Evolutionary conservation across 2,797 vertebrate species (phyloP).

Genomic region (Melanotaenia pygmaea): DNA sequence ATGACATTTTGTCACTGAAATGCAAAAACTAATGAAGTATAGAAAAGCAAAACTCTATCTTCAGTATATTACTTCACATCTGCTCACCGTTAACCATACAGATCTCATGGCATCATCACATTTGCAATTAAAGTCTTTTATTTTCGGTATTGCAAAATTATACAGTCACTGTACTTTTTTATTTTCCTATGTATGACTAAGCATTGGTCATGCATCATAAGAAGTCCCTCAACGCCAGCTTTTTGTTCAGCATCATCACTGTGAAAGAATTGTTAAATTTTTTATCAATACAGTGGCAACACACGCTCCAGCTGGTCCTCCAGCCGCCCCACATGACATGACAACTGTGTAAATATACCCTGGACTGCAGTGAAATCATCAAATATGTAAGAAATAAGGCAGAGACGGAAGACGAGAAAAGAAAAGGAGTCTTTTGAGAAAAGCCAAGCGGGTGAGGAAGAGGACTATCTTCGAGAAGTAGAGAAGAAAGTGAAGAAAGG

Average conservation of each 20-base stretch:
- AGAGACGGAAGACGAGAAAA: constrained; percentile 5
- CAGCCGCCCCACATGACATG: constrained; percentile 41
- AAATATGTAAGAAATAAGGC: constrained; percentile 67
- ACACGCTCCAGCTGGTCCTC: constrained; percentile 46
- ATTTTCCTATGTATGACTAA: constrained; percentile 42
- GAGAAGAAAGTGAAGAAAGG: background rate
- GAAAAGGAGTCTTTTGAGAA: constrained; percentile 14
- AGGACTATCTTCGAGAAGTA: background rate
- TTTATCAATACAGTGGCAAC: constrained; percentile 57
- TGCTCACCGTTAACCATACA: background rate
- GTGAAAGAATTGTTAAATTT: constrained; percentile 59
- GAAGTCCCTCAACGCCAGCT: constrained; percentile 24
- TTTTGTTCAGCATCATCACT: constrained; percentile 51
- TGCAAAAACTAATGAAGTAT: no score
- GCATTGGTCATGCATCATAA: constrained; percentile 52
- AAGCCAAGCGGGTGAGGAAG: background rate
- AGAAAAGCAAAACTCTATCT: no score
- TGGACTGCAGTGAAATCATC: constrained; percentile 51
- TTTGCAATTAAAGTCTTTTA: background rate
- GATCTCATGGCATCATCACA: background rate
- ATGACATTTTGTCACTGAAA: no score
- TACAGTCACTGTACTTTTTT: background rate
- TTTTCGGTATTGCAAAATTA: background rate
- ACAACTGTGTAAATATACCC: constrained; percentile 59
- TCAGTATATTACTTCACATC: background rate